These are phyloP conservation scores for Mareca penelope DNA, from an alignment of 2,797 vertebrate genomes.

Conservation along the genomic window DNA sequence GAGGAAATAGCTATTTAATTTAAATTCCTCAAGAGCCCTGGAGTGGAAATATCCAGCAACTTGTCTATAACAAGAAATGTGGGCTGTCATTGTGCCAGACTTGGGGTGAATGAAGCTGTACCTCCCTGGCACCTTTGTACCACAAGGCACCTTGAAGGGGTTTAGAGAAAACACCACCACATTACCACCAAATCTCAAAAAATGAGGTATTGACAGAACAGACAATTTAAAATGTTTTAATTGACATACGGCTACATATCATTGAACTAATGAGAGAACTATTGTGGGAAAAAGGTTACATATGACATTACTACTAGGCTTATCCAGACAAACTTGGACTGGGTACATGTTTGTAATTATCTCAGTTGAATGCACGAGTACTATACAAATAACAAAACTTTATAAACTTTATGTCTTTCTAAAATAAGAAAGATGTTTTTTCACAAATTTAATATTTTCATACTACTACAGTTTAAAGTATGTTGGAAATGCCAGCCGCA, in stretches of 20 bases:
- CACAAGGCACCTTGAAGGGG: fast-evolving
- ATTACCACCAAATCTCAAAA: not conserved
- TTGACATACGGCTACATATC: not conserved
- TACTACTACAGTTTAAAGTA: not conserved
- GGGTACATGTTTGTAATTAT: not conserved
- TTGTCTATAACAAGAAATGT: not conserved
- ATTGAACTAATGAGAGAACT: not conserved
- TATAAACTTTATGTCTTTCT: not conserved
- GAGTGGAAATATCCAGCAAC: not conserved
- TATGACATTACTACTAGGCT: not conserved
- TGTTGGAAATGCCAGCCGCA: not conserved
- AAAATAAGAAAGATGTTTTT: not conserved
- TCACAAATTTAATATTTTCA: not conserved
- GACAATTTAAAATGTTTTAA: not conserved
- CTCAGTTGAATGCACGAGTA: not conserved
- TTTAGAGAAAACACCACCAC: not conserved
- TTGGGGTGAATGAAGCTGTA: not conserved
- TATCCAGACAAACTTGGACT: not conserved
- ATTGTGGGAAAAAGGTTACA: not conserved
- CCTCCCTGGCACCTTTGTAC: not conserved
- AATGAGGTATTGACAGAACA: not conserved
- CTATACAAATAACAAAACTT: not conserved
- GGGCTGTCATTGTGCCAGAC: not conserved
- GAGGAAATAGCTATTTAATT: not conserved
- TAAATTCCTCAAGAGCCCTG: not conserved